Base-by-base conservation (phyloP, 1,140 invertebrate genomes). In the Idris sp. region DNA sequence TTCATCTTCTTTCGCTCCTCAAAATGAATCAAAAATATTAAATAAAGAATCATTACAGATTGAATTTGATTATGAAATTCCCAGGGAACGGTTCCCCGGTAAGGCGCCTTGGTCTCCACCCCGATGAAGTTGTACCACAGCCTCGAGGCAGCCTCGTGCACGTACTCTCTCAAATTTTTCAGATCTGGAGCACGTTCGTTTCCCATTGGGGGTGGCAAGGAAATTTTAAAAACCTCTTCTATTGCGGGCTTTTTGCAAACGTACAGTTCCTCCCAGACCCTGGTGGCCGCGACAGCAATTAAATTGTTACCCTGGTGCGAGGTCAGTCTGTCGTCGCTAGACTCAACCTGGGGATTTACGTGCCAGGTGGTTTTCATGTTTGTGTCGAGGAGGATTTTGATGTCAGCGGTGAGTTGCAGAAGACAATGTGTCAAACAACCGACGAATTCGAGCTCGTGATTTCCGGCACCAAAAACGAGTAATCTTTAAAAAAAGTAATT, bases 201-300 rank as follows among this genome's bases (percentile, higher is more conserved):
- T 22, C 89, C 89, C 9, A 89, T 83, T 9, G 94, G 92, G 28
- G 89, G 78, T 4, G 91, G 90, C 3, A 98, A 88, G 16, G 92
- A 93, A 7, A 96, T 92, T 88, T 98, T 97, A 81, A 98, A 98
- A 33, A 97, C 93, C 81, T 97, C 95, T 81, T 97, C 94, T 48
- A 96, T 95, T 1, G 97, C 95, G 0, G 96, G 96, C 87, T 99
- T 98, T 82, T 99, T 99, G 78, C 93, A 96, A 1, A 96, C 93
- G 82, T 98, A 99, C 4, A 99, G 86, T 85, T 99, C 97, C 79
- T 98, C 96, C 98, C 98, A 99, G 0, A 99, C 96, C 71, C 96
- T 91, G 26, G 92, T 92, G 0, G 97, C 97, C 9, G 97, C 97
- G 8, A 93, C 92, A 1, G 93, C 92, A 87, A 98, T 95, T 25